A percentile compares a stretch with the other conserved stretches of the same genome.
phyloP scores from a whole-genome alignment of 2,888 invertebrate genomes.

The Leistus spinibarbis region DNA sequence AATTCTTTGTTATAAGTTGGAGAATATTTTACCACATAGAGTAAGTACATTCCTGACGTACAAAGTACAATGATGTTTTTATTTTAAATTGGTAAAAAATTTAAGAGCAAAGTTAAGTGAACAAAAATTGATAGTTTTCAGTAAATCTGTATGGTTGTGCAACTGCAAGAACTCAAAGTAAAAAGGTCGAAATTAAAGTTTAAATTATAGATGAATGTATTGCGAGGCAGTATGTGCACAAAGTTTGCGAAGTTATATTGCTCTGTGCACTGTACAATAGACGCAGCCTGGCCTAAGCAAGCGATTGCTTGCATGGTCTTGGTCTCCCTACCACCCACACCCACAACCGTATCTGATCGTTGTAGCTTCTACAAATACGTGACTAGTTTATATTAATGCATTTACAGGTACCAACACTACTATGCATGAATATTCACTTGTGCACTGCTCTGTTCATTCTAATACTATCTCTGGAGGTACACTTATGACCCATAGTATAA shows the following conservation, averaged over 20 bases:
- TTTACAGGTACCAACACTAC: no score
- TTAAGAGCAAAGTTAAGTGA: background rate
- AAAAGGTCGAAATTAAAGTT: constrained; percentile 32
- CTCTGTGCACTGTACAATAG: background rate
- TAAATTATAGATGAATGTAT: constrained; percentile 32
- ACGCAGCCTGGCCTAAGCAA: background rate
- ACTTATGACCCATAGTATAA: no score
- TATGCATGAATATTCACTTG: no score
- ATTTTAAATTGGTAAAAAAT: background rate
- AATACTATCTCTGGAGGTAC: no score
- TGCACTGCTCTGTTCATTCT: no score
- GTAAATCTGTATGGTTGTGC: background rate
- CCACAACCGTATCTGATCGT: background rate
- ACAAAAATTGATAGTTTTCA: background rate
- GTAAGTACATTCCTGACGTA: background rate
- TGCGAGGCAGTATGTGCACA: constrained; percentile 21
- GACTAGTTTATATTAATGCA: no score
- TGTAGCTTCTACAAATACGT: background rate
- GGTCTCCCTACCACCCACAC: no score
- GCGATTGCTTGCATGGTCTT: background rate
- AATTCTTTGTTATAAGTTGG: no score
- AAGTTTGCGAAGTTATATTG: constrained; percentile 1
- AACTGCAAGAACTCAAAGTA: background rate
- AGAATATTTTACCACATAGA: no score
- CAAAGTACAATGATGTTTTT: background rate